Evolutionary conservation across 2,888 invertebrate genomes (phyloP).

Genomic region (Frankliniella fusca): DNA sequence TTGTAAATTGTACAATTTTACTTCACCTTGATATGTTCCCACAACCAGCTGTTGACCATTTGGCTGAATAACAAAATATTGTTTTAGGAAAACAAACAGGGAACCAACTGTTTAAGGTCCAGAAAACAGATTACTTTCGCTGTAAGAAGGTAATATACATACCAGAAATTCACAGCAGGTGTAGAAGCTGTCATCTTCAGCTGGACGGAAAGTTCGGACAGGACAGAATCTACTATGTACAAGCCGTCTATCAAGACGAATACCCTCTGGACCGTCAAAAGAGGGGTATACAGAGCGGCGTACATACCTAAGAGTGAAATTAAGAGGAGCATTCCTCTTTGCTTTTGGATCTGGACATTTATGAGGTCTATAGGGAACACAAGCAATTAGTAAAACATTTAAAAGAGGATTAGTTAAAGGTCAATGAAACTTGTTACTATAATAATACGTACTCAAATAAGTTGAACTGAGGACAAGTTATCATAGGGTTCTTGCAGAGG

Average conservation of each 20-base stretch:
- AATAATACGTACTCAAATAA: slow-evolving; percentile 69
- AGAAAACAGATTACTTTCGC: neutral
- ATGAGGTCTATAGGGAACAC: slow-evolving; percentile 69
- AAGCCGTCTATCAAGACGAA: slow-evolving; percentile 70
- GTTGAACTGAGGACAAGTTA: slow-evolving; percentile 95
- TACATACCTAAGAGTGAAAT: slow-evolving; percentile 63
- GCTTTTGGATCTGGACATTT: slow-evolving; percentile 88
- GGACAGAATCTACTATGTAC: slow-evolving; percentile 80
- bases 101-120: neutral
- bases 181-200: slow-evolving; percentile 69
- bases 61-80: slow-evolving; percentile 46
- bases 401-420: slow-evolving; percentile 28
- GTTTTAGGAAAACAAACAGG: slow-evolving; percentile 19
- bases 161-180: slow-evolving; percentile 66
- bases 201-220: slow-evolving; percentile 64
- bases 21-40: slow-evolving; percentile 87
- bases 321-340: slow-evolving; percentile 61
- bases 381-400: slow-evolving; percentile 31
- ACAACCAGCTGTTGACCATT: slow-evolving; percentile 67
- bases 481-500: slow-evolving; percentile 95
- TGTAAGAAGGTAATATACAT: slow-evolving; percentile 34
- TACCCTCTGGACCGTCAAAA: slow-evolving; percentile 55
- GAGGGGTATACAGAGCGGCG: slow-evolving; percentile 55
- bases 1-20: slow-evolving; percentile 80
- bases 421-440: slow-evolving; percentile 26